Evolutionary conservation across 1,140 invertebrate species (phyloP).

Genomic region (Lutraria rhynchaena): DNA sequence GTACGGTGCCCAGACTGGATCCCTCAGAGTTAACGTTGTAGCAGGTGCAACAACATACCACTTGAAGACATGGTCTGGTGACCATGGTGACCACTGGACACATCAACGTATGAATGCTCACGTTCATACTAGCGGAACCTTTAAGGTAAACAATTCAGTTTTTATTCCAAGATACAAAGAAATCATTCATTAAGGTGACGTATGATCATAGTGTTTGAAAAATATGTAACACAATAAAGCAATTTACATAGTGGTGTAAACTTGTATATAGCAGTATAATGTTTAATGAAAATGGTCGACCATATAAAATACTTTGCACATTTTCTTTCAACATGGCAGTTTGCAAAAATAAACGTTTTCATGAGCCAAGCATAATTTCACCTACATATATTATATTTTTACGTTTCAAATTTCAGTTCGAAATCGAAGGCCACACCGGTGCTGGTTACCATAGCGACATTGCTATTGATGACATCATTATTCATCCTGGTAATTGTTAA

Average conservation of each 20-base stretch:
- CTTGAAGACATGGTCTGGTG: constrained; percentile 55
- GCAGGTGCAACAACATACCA: constrained; percentile 28
- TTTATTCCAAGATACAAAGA: too few relatives aligned
- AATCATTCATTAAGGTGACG: too few relatives aligned
- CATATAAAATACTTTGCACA: too few relatives aligned
- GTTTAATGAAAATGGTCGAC: too few relatives aligned
- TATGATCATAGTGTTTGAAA: neutral
- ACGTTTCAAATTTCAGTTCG: constrained; percentile 84
- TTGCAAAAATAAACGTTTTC: too few relatives aligned
- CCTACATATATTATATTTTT: too few relatives aligned
- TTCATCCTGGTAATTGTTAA: constrained; percentile 83
- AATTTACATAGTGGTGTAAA: neutral
- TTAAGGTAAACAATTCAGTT: constrained; percentile 57
- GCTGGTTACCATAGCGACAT: constrained; percentile 87
- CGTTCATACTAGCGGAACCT: constrained; percentile 47
- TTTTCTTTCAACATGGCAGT: too few relatives aligned
- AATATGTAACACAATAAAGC: neutral
- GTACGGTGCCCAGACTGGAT: constrained; percentile 80
- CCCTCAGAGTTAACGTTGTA: constrained; percentile 55
- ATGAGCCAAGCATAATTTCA: too few relatives aligned
- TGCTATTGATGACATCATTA: constrained; percentile 88
- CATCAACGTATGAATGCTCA: constrained; percentile 62
- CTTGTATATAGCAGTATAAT: too few relatives aligned
- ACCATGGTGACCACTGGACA: constrained; percentile 64
- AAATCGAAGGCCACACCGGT: constrained; percentile 87